Evolutionary conservation across 1,140 invertebrate genomes (phyloP).

Genomic region (Leptinotarsa texana): DNA sequence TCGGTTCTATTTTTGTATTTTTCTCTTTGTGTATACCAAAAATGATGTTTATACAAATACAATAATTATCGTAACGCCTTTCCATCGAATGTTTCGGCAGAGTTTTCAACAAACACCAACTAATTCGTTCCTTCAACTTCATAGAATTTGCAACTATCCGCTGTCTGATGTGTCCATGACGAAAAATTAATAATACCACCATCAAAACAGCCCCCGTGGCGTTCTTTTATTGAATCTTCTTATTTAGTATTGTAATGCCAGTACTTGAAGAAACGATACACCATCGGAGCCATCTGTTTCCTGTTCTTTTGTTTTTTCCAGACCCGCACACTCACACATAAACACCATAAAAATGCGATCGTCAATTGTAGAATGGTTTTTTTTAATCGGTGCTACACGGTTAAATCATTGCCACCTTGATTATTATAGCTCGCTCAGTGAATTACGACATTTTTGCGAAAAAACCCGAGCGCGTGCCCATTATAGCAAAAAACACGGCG

Average conservation of each 20-base stretch:
- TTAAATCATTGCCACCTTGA: constrained; percentile 6
- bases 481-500: no score
- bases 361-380: constrained; percentile 2
- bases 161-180: not conserved
- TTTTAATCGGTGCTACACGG: not conserved
- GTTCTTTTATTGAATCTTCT: not conserved
- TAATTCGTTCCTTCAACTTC: no score
- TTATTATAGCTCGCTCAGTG: not conserved
- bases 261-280: constrained; percentile 2
- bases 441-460: not conserved
- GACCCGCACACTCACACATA: not conserved
- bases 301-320: not conserved
- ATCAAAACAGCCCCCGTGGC: not conserved
- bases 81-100: no score
- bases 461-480: not conserved
- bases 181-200: constrained; percentile 6
- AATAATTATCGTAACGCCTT: no score
- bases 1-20: no score
- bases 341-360: not conserved
- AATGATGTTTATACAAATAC: no score
- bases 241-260: not conserved
- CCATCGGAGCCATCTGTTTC: not conserved
- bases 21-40: no score
- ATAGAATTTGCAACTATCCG: not conserved
- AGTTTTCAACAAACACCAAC: no score